Base-by-base conservation (phyloP, 1,140 invertebrate genomes). In the Calephelis nemesis region DNA sequence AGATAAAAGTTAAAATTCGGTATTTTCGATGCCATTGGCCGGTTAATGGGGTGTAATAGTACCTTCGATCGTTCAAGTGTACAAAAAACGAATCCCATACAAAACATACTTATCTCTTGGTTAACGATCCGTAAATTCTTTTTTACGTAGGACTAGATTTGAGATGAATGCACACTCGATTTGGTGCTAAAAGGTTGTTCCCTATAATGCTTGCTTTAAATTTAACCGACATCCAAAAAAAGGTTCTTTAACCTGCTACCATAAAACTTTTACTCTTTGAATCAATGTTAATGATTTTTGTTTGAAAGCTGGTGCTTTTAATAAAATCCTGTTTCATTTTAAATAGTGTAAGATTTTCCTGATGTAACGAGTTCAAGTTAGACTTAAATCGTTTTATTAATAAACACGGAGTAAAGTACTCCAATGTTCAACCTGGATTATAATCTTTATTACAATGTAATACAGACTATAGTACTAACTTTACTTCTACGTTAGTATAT, bases 21-120 rank as follows among this genome's bases (percentile, higher is more conserved):
- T 58, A 58, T 85, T 79, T 88, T 90, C 85, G 79, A 77, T 84
- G 70, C 71, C 87, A 88, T 89, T 88, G 78, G 77, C 69, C 76
- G 70, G 74, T 75, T 83, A 88, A 90, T 89, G 83, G 79, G 74
- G 72, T 83, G 86, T 82, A 73, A 83, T 82, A 85, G 70, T 77
- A 80, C 73, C 74, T 83, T 79, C 73, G 74, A 74, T 79, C 70
- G 72, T 74, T 82, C 52, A 30, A 58, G 52, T 58, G 52, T 42
- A 54, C 19, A 52, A 66, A 52, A 65, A 49, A 47, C 19, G 75
- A 84, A 82, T 75, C 75, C 67, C 69, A 79, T 79, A 73, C 65
- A 58, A 77, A 74, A 70, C 77, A 81, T 73, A 77, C 69, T 70
- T 78, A 78, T 79, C 70, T 74, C 79, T 69, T 70, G 74, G 62